These are phyloP conservation scores for Plebejus argus DNA, from an alignment of 2,888 invertebrate species.

Conservation along the genomic window DNA sequence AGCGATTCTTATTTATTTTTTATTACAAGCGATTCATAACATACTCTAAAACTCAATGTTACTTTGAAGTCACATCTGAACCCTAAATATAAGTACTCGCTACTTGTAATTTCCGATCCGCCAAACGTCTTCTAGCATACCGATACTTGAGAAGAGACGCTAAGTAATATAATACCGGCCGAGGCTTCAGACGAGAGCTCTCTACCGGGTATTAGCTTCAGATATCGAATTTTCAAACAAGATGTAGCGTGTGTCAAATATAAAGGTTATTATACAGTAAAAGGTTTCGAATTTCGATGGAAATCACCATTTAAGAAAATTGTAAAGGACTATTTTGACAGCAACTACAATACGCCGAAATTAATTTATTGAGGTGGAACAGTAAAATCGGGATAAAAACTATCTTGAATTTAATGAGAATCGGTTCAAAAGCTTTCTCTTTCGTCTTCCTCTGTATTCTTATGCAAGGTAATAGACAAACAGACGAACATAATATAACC, in stretches of 20 bases:
- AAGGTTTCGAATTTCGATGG: background rate
- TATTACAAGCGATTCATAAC: slow-evolving; percentile 4
- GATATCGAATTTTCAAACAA: slow-evolving; percentile 17
- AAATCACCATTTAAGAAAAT: background rate
- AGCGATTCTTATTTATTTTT: too few relatives aligned
- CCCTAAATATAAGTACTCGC: background rate
- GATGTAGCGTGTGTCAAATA: background rate
- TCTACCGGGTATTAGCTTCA: background rate
- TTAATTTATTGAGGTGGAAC: too few relatives aligned
- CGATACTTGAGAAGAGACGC: background rate
- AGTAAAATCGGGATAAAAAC: too few relatives aligned
- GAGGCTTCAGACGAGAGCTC: slow-evolving; percentile 10
- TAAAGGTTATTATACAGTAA: background rate
- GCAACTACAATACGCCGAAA: too few relatives aligned
- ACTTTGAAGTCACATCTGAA: too few relatives aligned
- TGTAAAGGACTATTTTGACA: background rate
- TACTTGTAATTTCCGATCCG: slow-evolving; percentile 6
- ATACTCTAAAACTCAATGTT: slow-evolving; percentile 29
- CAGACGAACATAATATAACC: too few relatives aligned
- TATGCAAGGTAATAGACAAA: too few relatives aligned
- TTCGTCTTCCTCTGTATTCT: too few relatives aligned
- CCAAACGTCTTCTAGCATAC: background rate
- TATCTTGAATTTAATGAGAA: too few relatives aligned
- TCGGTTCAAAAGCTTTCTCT: too few relatives aligned
- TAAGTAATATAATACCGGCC: slow-evolving; percentile 11